A percentile compares a stretch with the other conserved stretches of the same genome.
Evolutionary conservation across 1,140 invertebrate genomes (phyloP).

Genomic region (Andricus grossulariae): DNA sequence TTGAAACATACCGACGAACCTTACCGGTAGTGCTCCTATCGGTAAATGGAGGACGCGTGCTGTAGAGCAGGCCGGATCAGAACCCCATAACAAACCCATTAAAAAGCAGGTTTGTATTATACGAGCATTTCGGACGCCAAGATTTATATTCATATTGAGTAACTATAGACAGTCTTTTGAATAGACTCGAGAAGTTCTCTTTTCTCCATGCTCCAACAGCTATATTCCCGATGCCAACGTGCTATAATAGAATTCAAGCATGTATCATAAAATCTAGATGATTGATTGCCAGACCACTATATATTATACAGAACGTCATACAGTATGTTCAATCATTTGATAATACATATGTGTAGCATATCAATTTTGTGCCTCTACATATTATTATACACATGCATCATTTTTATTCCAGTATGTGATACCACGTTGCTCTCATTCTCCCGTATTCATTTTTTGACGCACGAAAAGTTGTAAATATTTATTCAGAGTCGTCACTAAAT

Average conservation of each 20-base stretch:
- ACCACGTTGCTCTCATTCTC: too few species aligned
- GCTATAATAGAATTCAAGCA: conserved; percentile 6
- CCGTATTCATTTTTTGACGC: too few species aligned
- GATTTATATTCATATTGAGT: conserved; percentile 15
- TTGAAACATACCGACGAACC: not conserved
- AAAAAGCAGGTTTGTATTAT: conserved; percentile 10
- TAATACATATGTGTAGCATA: too few species aligned
- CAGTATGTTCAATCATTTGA: too few species aligned
- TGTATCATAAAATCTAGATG: conserved; percentile 6
- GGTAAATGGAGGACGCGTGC: not conserved
- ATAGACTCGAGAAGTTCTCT: not conserved
- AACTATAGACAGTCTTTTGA: conserved; percentile 7
- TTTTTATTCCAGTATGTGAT: too few species aligned
- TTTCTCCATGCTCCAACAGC: not conserved
- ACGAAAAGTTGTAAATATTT: too few species aligned
- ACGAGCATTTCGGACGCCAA: conserved; percentile 1
- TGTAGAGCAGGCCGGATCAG: not conserved
- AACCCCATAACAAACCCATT: not conserved
- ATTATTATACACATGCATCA: too few species aligned
- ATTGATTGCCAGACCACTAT: not conserved
- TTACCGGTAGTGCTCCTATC: not conserved
- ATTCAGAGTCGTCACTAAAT: too few species aligned
- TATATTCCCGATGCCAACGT: not conserved
- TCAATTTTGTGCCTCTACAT: too few species aligned
- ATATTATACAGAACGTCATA: not conserved